Percentiles rank a stretch among this genome's conserved stretches.
These are phyloP conservation scores for Oceanites oceanicus DNA, from an alignment of 2,113 vertebrate genomes.

Conservation along the genomic window DNA sequence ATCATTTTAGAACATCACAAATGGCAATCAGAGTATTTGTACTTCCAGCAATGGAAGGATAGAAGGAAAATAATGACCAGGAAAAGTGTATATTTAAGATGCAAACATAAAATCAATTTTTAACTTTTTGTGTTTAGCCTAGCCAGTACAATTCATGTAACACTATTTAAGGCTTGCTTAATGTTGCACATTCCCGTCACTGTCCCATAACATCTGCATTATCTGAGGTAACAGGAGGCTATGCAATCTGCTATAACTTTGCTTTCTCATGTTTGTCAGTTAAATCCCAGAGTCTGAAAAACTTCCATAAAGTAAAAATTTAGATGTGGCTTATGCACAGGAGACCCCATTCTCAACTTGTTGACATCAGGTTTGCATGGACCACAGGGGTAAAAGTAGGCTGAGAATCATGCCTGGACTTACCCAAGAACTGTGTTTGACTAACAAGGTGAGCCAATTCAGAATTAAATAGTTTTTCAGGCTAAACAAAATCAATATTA, in stretches of 20 bases:
- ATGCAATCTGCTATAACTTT: neutral
- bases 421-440: constrained; percentile 42
- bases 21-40: neutral
- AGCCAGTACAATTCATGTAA: neutral
- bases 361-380: neutral
- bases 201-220: neutral
- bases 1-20: neutral
- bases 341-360: neutral
- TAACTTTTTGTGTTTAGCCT: neutral
- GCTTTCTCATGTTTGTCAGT: neutral
- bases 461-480: constrained; percentile 61
- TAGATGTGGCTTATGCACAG: neutral
- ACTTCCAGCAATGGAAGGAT: neutral
- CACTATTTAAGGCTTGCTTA: neutral
- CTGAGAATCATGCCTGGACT: neutral
- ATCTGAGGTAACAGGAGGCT: neutral
- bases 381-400: neutral
- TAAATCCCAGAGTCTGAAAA: constrained; percentile 12
- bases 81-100: neutral
- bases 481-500: constrained; percentile 49
- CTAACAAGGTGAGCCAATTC: constrained; percentile 59
- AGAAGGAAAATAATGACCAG: neutral
- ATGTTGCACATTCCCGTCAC: neutral
- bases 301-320: constrained; percentile 5
- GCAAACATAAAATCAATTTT: neutral